phyloP scores from a whole-genome alignment of 2,888 invertebrate genomes.

The Heliothis peltigera region DNA sequence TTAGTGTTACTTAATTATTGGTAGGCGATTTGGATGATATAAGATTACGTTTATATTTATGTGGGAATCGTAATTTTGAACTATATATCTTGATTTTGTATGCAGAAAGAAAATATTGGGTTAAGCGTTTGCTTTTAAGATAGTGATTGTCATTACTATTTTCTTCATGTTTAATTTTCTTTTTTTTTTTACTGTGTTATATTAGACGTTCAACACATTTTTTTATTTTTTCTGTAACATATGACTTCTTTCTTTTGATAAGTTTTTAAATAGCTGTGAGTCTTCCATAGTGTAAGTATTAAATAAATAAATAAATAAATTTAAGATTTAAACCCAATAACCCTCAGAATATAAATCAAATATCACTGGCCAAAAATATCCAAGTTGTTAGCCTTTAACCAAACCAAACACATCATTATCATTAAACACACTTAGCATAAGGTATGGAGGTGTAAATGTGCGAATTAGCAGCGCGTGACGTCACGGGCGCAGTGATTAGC shows the following conservation, averaged over 20 bases:
- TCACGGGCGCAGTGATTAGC: constrained; percentile 73
- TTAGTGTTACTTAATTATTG: constrained; percentile 40
- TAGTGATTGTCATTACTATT: too few species aligned
- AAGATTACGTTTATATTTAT: background rate
- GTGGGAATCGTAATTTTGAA: background rate
- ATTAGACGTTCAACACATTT: too few species aligned
- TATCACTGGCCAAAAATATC: background rate
- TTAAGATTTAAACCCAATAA: too few species aligned
- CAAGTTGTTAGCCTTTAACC: constrained; percentile 32
- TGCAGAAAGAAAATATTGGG: background rate
- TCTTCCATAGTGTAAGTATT: too few species aligned
- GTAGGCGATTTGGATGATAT: background rate
- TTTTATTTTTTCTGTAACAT: too few species aligned
- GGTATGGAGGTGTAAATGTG: constrained; percentile 77
- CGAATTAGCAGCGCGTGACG: constrained; percentile 74
- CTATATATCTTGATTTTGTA: too few species aligned
- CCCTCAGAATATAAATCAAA: too few species aligned
- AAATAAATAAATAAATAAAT: too few species aligned
- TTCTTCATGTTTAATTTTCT: too few species aligned
- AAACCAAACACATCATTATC: constrained; percentile 4
- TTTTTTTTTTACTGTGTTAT: too few species aligned
- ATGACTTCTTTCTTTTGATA: too few species aligned
- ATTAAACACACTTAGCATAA: constrained; percentile 14
- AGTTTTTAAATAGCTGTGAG: too few species aligned
- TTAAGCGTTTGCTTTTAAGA: background rate